Evolutionary conservation across 2,888 invertebrate genomes (phyloP), one percentile per base, ranked within the genome.

Genomic region (Melieria picta): DNA sequence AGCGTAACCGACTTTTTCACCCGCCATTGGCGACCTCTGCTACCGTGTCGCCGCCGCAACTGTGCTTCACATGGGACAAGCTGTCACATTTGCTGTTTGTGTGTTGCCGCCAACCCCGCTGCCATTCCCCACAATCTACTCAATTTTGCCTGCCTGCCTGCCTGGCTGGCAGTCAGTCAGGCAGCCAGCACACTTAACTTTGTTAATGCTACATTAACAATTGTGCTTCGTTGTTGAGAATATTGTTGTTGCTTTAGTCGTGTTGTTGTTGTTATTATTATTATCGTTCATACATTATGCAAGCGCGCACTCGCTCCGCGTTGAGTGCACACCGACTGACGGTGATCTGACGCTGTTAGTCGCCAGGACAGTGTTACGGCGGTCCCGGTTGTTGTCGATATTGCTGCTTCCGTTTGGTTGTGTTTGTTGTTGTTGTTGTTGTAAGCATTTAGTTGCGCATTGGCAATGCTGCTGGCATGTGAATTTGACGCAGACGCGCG

Each of bases 191-290:
- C 71, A 65, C 62, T 71, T 71, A 71, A 67, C 67, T 63, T 72
- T 61, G 65, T 72, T 69, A 72, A 72, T 69, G 69, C 64, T 65
- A 69, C 72, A 69, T 69, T 72, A 72, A 65, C 65, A 69, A 68
- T 68, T 68, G 69, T 68, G 60, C 60, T 61, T 65, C 60, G 60
- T 68, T 57, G 65, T n/a, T 64, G 55, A 30, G 30, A 30, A 30
- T 30, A 16, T 16, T 30, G 3, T 4, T 6, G 48, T 42, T 30
- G 5, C 42, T 57, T 42, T 67, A 60, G 58, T 63, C 30, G 42
- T 42, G 7, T 57, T 9, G 50, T 48, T 58, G 50, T 43, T 61
- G 5, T 65, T 43, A 45, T 13, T 64, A 10, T 4, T 1, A 2
- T 50, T 30, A 30, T 45, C 16, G n/a, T 61, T 68, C 72, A 68